Percentiles rank a stretch among this genome's conserved stretches.
Conservation (phyloP, 2,113 vertebrate species). For the Pseudois nayaur region DNA sequence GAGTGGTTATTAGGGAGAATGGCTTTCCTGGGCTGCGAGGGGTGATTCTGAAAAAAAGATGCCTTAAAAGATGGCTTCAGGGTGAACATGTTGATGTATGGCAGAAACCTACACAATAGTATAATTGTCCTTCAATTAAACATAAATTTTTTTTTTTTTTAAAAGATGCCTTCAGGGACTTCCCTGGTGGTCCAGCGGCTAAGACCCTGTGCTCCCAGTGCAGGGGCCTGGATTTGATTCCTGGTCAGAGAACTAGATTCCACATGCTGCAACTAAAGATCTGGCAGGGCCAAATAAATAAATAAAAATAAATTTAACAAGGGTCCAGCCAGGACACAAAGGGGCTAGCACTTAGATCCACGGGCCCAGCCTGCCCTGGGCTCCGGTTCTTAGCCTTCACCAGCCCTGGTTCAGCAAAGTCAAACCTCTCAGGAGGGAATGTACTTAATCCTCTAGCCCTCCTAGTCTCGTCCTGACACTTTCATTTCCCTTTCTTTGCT, state of each 20-base stretch:
- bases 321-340: no score
- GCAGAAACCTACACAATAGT: not conserved
- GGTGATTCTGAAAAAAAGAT: not conserved
- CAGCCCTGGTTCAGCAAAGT: no score
- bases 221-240: not conserved
- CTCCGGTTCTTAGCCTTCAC: not conserved
- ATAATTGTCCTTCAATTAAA: not conserved
- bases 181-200: not conserved
- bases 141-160: not conserved
- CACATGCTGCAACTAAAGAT: not conserved
- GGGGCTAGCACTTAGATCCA: not conserved
- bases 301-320: not conserved
- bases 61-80: not conserved
- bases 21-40: not conserved
- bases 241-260: not conserved
- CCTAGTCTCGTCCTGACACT: not conserved
- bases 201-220: not conserved
- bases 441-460: not conserved
- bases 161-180: not conserved
- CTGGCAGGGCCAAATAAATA: not conserved
- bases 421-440: fast-evolving
- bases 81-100: not conserved
- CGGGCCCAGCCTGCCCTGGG: fast-evolving
- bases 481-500: conserved; percentile 4
- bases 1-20: not conserved